These are phyloP conservation scores for Palythoa caribaeorum DNA, from an alignment of 92 coral and sea anemone genomes.

Conservation along the genomic window DNA sequence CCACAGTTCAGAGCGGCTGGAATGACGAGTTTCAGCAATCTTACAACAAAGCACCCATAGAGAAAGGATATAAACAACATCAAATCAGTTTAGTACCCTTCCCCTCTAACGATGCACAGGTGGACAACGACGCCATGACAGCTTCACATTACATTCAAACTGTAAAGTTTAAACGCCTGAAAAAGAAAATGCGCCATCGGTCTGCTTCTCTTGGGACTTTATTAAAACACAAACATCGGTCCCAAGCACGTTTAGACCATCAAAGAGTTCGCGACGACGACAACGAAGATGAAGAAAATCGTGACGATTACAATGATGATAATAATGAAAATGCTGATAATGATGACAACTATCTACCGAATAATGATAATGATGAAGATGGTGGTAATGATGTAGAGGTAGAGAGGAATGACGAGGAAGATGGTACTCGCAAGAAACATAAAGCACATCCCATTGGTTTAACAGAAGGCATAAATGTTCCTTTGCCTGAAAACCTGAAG, in stretches of 20 bases:
- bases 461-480: neutral
- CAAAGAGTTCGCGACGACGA: constrained; percentile 13
- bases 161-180: neutral
- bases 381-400: neutral
- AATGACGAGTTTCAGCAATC: constrained; percentile 9
- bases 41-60: neutral
- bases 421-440: neutral
- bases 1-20: constrained; percentile 25
- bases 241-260: neutral
- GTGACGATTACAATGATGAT: neutral
- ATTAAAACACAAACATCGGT: constrained; percentile 10
- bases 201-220: constrained; percentile 12
- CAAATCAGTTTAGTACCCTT: constrained; percentile 63
- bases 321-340: neutral
- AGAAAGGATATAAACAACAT: constrained; percentile 23
- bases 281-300: neutral
- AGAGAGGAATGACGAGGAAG: neutral
- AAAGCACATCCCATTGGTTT: neutral
- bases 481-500: constrained; percentile 33
- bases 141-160: constrained; percentile 30
- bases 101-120: neutral
- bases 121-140: constrained; percentile 55
- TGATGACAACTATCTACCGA: neutral
- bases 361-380: neutral
- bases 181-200: neutral